phyloP scores from a whole-genome alignment of 2,113 vertebrate species.

The Verasper variegatus region DNA sequence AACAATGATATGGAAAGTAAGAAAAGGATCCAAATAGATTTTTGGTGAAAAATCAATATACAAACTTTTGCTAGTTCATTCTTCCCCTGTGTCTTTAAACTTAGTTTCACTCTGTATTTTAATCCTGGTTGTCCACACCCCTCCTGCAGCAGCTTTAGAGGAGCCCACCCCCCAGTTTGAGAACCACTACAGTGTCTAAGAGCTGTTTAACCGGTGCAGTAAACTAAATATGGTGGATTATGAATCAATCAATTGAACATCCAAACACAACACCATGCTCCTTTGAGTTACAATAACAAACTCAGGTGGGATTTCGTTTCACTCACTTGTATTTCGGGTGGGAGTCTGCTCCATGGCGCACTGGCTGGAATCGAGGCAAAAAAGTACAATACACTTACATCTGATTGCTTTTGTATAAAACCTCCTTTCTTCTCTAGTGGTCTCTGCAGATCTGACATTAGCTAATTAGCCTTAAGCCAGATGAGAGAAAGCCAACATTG shows the following conservation, averaged over 20 bases:
- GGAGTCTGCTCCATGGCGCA: background rate
- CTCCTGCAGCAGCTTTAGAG: background rate
- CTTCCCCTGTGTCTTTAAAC: too few species aligned
- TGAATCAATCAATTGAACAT: slow-evolving; percentile 11
- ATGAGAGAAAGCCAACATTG: slow-evolving; percentile 73
- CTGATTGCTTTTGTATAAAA: slow-evolving; percentile 37
- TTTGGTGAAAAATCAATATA: too few species aligned
- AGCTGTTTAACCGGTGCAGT: background rate
- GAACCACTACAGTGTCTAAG: slow-evolving; percentile 17
- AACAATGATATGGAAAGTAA: too few species aligned
- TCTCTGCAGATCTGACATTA: slow-evolving; percentile 50
- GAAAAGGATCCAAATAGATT: too few species aligned
- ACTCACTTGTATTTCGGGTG: background rate
- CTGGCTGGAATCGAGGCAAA: background rate
- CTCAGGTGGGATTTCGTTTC: slow-evolving; percentile 1
- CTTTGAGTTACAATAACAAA: background rate
- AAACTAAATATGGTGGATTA: slow-evolving; percentile 9
- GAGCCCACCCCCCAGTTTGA: background rate
- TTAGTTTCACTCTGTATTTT: too few species aligned
- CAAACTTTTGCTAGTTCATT: too few species aligned
- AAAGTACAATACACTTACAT: slow-evolving; percentile 9
- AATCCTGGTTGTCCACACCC: background rate
- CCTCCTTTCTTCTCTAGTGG: slow-evolving; percentile 21
- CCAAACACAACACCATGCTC: background rate
- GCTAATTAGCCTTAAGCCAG: slow-evolving; percentile 61